A percentile compares a stretch with the other conserved stretches of the same genome.
These are phyloP conservation scores for Otolemur garnettii DNA, from an alignment of 2,113 vertebrate genomes.

Conservation along the genomic window DNA sequence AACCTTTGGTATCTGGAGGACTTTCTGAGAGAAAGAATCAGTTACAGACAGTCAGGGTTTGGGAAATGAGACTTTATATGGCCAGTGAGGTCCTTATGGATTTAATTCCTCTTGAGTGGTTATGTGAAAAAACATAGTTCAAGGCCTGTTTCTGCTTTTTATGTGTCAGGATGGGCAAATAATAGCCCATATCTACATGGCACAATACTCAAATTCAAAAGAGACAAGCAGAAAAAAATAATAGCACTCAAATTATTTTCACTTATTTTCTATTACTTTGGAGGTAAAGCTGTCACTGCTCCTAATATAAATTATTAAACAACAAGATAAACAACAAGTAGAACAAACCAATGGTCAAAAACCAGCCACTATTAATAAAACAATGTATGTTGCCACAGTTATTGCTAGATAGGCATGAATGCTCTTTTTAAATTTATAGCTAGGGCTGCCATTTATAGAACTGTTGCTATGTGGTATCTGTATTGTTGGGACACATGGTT, in stretches of 20 bases:
- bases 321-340: slow-evolving; percentile 12
- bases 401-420: background rate
- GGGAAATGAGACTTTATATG: slow-evolving; percentile 42
- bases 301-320: background rate
- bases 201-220: background rate
- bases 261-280: slow-evolving; percentile 56
- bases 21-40: slow-evolving; percentile 32
- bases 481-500: background rate
- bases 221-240: background rate
- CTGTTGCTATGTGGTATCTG: slow-evolving; percentile 19
- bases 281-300: slow-evolving; percentile 6
- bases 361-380: background rate
- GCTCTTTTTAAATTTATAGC: background rate
- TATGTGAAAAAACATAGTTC: background rate
- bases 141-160: slow-evolving; percentile 41
- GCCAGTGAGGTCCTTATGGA: slow-evolving; percentile 25
- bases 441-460: slow-evolving; percentile 27
- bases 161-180: background rate
- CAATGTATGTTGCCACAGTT: background rate
- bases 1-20: slow-evolving; percentile 56
- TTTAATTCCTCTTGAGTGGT: slow-evolving; percentile 38
- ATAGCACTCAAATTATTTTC: slow-evolving; percentile 27
- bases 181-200: background rate
- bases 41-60: slow-evolving; percentile 32
- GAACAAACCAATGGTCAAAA: slow-evolving; percentile 20